phyloP scores from a whole-genome alignment of 2,888 invertebrate species.

The Euplexia lucipara region DNA sequence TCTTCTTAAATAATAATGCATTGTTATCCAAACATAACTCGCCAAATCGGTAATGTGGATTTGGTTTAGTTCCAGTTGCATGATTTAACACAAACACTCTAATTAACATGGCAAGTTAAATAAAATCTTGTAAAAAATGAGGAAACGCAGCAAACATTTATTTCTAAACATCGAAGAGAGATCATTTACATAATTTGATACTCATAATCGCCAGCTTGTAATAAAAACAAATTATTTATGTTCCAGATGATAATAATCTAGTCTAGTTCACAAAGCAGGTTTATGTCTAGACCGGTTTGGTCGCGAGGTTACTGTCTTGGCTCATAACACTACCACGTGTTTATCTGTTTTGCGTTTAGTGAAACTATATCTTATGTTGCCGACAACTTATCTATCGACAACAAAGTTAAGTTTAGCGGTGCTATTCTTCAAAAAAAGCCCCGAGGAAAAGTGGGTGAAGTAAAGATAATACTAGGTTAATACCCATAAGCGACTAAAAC shows the following conservation, averaged over 20 bases:
- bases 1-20: too few relatives aligned
- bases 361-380: background rate
- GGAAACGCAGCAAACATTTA: background rate
- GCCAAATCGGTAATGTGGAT: too few relatives aligned
- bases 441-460: too few relatives aligned
- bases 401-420: background rate
- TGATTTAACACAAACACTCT: too few relatives aligned
- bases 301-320: conserved; percentile 1
- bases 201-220: background rate
- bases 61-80: too few relatives aligned
- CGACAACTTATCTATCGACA: background rate
- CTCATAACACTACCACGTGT: conserved; percentile 7
- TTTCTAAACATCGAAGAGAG: background rate
- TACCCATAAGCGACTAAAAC: too few relatives aligned
- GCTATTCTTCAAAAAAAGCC: too few relatives aligned
- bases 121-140: background rate
- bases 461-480: too few relatives aligned
- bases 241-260: background rate
- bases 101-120: too few relatives aligned
- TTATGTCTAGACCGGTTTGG: conserved; percentile 11
- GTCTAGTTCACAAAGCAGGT: conserved; percentile 19
- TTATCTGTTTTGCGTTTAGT: background rate
- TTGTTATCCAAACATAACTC: too few relatives aligned
- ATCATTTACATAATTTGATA: conserved; percentile 7
- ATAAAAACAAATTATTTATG: conserved; percentile 17